Evolutionary conservation across 2,797 vertebrate species (phyloP).

Genomic region (Falco peregrinus): DNA sequence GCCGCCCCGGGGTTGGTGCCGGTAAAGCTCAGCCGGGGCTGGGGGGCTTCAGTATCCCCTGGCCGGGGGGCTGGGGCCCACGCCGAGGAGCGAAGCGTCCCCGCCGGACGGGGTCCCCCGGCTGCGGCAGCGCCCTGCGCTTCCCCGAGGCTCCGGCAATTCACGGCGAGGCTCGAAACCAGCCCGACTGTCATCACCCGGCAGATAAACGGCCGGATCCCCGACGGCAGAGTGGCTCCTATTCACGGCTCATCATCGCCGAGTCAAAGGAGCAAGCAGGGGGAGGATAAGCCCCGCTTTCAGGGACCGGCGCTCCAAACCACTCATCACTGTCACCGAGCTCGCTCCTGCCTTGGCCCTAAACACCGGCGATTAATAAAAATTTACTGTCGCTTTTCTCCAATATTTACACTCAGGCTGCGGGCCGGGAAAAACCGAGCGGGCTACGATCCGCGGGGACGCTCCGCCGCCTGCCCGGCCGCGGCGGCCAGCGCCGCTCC

Average conservation of each 20-base stretch:
- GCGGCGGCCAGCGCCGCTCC: background rate
- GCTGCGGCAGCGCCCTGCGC: background rate
- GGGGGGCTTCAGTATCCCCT: background rate
- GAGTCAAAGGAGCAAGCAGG: conserved; percentile 12
- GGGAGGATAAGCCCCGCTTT: conserved; percentile 72
- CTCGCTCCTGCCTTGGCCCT: conserved; percentile 42
- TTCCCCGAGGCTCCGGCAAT: conserved; percentile 64
- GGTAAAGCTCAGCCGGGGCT: background rate
- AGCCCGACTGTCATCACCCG: conserved; percentile 74
- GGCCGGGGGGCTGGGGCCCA: background rate
- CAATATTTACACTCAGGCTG: background rate
- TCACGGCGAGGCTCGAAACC: conserved; percentile 70
- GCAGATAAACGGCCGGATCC: conserved; percentile 75
- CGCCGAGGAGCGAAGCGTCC: background rate
- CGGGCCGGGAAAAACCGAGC: background rate
- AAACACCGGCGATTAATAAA: conserved; percentile 59
- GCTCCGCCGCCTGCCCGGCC: background rate
- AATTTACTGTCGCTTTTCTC: conserved; percentile 34
- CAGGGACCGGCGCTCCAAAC: conserved; percentile 63
- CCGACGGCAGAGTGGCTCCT: conserved; percentile 73
- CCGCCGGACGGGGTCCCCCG: background rate
- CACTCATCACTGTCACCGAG: conserved; percentile 65
- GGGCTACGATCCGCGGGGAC: background rate
- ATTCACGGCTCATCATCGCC: conserved; percentile 74
- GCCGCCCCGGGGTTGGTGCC: background rate